phyloP scores from a whole-genome alignment of 2,113 vertebrate species.

The Nerophis lumbriciformis region DNA sequence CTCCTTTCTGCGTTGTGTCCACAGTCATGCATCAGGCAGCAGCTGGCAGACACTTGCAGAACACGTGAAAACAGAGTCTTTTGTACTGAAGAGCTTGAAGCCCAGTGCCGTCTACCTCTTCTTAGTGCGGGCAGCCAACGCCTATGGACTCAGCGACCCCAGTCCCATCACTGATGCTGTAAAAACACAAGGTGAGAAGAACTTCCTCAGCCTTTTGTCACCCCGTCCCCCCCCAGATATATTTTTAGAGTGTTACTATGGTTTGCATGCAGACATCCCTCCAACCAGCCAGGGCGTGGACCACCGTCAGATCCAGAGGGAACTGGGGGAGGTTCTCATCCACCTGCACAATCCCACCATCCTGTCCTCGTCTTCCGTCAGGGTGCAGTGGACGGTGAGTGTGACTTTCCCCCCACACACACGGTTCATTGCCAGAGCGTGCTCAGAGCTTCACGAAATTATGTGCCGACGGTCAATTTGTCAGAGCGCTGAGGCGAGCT shows the following conservation, averaged over 20 bases:
- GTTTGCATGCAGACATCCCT: conserved; percentile 79
- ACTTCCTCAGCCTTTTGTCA: neutral
- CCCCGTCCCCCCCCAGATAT: neutral
- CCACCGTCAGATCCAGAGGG: conserved; percentile 94
- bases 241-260: neutral
- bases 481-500: conserved; percentile 29
- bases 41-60: conserved; percentile 98
- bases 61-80: conserved; percentile 91
- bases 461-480: conserved; percentile 31
- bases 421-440: conserved; percentile 18
- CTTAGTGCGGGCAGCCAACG: conserved; percentile 94
- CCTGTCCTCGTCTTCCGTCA: conserved; percentile 92
- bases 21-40: conserved; percentile 93
- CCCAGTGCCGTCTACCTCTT: conserved; percentile 97
- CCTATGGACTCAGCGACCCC: conserved; percentile 95
- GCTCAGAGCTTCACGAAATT: conserved; percentile 34
- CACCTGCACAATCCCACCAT: conserved; percentile 97
- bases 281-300: conserved; percentile 96
- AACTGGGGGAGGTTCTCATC: conserved; percentile 88
- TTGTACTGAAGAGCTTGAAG: conserved; percentile 87
- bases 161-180: conserved; percentile 96
- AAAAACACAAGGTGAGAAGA: conserved; percentile 89
- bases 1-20: conserved; percentile 1
- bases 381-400: conserved; percentile 99
- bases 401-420: conserved; percentile 3